Base-by-base conservation (phyloP, 1,140 invertebrate genomes). In the Camponotus pennsylvanicus region DNA sequence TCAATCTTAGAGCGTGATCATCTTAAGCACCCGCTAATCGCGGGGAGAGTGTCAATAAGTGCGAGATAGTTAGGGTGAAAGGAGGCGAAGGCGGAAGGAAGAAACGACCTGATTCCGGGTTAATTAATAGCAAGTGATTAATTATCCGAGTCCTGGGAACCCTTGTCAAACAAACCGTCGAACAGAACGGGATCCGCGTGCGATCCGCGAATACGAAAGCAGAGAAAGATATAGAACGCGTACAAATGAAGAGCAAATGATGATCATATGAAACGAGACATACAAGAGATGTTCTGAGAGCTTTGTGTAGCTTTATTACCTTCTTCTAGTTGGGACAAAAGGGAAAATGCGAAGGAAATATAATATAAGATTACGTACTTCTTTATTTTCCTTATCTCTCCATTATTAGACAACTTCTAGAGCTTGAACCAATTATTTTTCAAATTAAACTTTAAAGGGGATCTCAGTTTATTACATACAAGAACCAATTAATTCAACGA, bases 121-220 rank as follows among this genome's bases (percentile, higher is more conserved):
- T 93, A 93, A 94, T 93, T 94, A 93, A 93, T 93, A 92, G 89
- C 85, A 85, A 91, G 91, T 93, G 92, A 93, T 92, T 94, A 93
- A 94, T 93, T 91, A 89, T 91, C 89, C 52, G 88, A 88, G 88
- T 27, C 70, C 66, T 61, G 84, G 83, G 57, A 90, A 93, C 91
- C 91, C 91, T 93, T 89, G 91, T 93, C 92, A 93, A 93, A 93
- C 88, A 91, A 93, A 91, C 88, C 91, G 89, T 87, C 83, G 52
- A 45, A 32, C 40, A 13, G 11, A 45, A 42, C 69, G 37, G 67
- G 49, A 52, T 52, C 4, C 49, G 27, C 73, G 49, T 61, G 55
- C 27, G 52, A 83, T 73, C 67, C 45, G n/a, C 55, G 73, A 83
- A 83, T 83, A 82, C 27, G 40, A 71, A 37, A n/a, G n/a, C 64